These are phyloP conservation scores for Petrolisthes manimaculis DNA, from an alignment of 2,888 invertebrate genomes.

Conservation along the genomic window DNA sequence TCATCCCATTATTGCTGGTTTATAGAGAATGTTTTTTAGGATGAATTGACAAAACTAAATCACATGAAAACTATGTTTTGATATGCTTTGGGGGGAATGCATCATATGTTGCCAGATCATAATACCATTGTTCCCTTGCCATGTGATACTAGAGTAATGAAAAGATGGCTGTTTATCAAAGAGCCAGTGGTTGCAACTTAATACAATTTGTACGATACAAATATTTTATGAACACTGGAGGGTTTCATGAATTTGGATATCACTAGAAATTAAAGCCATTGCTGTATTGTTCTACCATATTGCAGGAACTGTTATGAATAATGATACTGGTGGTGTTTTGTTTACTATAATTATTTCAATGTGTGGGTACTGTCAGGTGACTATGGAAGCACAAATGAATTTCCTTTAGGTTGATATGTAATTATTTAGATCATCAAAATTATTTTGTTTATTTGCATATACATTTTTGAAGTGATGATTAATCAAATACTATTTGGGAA, in stretches of 20 bases:
- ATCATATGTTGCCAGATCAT: slow-evolving; percentile 4
- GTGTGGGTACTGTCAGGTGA: too few species aligned
- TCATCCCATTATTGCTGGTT: slow-evolving; percentile 9
- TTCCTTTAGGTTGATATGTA: too few species aligned
- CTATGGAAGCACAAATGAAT: too few species aligned
- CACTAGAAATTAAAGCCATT: slow-evolving; percentile 1
- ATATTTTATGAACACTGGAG: not conserved
- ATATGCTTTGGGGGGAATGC: not conserved
- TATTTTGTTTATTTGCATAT: too few species aligned
- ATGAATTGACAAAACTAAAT: not conserved
- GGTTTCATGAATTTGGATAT: not conserved
- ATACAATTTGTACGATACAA: not conserved
- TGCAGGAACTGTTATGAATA: not conserved
- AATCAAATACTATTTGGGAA: too few species aligned
- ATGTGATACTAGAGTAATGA: slow-evolving; percentile 34
- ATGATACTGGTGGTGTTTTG: too few species aligned
- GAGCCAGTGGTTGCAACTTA: not conserved
- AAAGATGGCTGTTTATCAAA: slow-evolving; percentile 7
- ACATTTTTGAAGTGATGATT: too few species aligned
- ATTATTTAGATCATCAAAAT: too few species aligned
- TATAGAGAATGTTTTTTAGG: not conserved
- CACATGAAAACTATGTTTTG: not conserved
- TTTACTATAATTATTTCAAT: too few species aligned
- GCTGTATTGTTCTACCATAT: slow-evolving; percentile 19
- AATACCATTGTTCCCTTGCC: slow-evolving; percentile 10